Conservation (phyloP, 2,888 invertebrate genomes). For the Leptinotarsa juncta region DNA sequence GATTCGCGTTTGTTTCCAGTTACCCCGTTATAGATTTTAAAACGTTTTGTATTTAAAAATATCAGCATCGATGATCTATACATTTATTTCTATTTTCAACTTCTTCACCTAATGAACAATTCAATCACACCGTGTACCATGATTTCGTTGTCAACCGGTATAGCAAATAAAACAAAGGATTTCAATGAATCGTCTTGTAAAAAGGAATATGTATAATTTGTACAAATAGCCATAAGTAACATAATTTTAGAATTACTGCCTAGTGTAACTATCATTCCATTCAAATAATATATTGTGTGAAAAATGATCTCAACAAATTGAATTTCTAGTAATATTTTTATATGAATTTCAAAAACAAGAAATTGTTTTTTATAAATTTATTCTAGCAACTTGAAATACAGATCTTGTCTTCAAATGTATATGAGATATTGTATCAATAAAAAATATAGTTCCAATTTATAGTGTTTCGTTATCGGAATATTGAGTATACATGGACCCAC, state of each 20-base stretch:
- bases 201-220: constrained; percentile 16
- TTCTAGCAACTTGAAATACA: not conserved
- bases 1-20: too few relatives aligned
- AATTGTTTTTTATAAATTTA: not conserved
- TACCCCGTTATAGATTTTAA: too few relatives aligned
- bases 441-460: not conserved
- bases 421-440: constrained; percentile 5
- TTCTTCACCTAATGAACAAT: too few relatives aligned
- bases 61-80: too few relatives aligned
- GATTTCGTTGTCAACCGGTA: not conserved
- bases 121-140: too few relatives aligned
- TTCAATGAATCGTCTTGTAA: not conserved
- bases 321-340: constrained; percentile 25
- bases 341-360: constrained; percentile 10
- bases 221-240: constrained; percentile 23
- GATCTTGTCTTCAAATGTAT: not conserved
- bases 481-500: constrained; percentile 12
- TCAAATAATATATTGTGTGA: constrained; percentile 3
- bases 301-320: constrained; percentile 23
- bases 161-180: not conserved
- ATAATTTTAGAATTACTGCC: constrained; percentile 17
- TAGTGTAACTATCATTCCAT: constrained; percentile 26
- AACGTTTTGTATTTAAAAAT: too few relatives aligned
- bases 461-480: not conserved
- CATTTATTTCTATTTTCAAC: too few relatives aligned